Evolutionary conservation across 1,140 invertebrate species (phyloP), one percentile per base, ranked within the genome.

Genomic region (Temnothorax nylanderi): DNA sequence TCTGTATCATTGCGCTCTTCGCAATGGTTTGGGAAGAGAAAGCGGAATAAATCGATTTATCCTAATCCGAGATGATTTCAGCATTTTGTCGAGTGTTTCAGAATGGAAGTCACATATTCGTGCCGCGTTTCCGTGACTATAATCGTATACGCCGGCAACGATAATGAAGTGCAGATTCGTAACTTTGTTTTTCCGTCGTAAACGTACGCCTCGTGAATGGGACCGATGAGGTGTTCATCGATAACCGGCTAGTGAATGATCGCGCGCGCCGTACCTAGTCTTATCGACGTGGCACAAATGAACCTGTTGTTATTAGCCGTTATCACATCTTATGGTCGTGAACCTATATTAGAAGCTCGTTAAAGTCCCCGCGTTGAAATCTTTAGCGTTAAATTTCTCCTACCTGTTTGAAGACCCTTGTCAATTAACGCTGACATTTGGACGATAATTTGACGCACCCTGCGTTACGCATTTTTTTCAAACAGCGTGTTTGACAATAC

Each of bases 261-360:
- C 26, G 26, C 34, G 77, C 41, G 64, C 47, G 13, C 21, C 65
- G 21, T 72, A 13, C 69, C 44, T 72, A 56, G 21, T 32, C 78
- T 82, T 82, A 82, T 82, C 80, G 65, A 5, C 4, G 37, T 34
- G 65, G 21, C 8, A 82, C 54, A 71, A 82, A 71, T 51, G 69
- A 47, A 60, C 81, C n/a, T 74, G 56, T 75, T 75, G 58, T 75
- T 75, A 64, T 64, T 72, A 51, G 26, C 13, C 44, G 81, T 85
- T 85, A 85, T 75, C 81, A 49, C 67, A 51, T 85, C 71, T 49
- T 37, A 37, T 34, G 41, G 81, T 18, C 44, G 69, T 75, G 56
- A 76, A 47, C n/a, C 16, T 58, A 37, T 32, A 21, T 81, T 81
- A 71, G 65, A 44, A 72, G 65, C n/a, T 82, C 67, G 51, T 82